Evolutionary conservation across 2,113 vertebrate species (phyloP), one percentile per base, ranked within the genome.

Genomic region (Prolemur simus): DNA sequence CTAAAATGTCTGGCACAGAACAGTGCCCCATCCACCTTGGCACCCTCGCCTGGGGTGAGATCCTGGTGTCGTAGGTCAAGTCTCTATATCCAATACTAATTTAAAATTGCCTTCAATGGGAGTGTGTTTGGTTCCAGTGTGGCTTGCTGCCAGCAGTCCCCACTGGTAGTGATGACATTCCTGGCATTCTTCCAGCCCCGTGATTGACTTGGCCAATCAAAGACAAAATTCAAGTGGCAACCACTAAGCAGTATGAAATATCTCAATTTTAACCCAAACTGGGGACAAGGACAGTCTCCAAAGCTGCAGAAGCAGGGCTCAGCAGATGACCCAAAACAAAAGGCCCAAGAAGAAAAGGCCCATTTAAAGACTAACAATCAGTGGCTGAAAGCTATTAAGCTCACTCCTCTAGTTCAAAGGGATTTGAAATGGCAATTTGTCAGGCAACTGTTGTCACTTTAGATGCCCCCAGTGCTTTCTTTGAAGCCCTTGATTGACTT

Each of bases 391-490:
- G 96, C 97, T 96, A 97, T 98, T 98, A 98, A 96, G 95, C 97
- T 98, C 97, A 85, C 97, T 96, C 97, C 96, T 97, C 95, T 95
- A 97, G 97, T 98, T 98, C 98, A 98, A 98, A 98, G 97, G 90
- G 91, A 97, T 96, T 97, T 42, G 93, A 95, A 98, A 98, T 95
- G 96, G 97, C 96, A 98, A 98, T 98, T 98, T 98, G 98, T 98
- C 98, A 98, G 98, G 98, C 97, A 98, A 97, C 97, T 98, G 98
- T 97, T 98, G 97, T 98, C 97, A 97, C 97, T 98, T 97, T 97
- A 97, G 96, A 97, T 64, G 96, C 80, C 96, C 95, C 95, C 93
- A 68, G 87, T 96, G 94, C 94, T 97, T 95, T 95, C 97, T 98
- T 98, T 98, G 98, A 98, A 98, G 98, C 97, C n/a, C 89, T 95